Base-by-base conservation (phyloP, 2,113 vertebrate species). In the Nothocercus julius region DNA sequence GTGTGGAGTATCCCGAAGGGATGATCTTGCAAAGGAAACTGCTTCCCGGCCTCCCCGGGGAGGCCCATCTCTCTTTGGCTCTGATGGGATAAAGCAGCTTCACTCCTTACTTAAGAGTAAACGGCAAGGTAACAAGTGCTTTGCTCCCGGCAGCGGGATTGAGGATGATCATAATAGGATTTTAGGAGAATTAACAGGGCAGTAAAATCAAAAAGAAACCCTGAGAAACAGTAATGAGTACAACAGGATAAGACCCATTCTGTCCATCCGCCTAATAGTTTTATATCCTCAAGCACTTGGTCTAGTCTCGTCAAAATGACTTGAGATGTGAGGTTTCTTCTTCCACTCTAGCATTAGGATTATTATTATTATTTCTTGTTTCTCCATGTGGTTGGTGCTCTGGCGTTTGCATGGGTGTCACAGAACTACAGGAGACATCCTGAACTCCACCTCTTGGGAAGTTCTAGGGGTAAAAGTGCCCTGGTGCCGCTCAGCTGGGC, bases 141-240 rank as follows among this genome's bases (percentile, higher is more conserved):
- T 69, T 18, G 80, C 86, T 94, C 27, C 77, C 75, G 44, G 76
- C 83, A 88, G 90, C 64, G 68, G 90, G 85, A 92, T 94, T 95
- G 90, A 90, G 49, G n/a, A 67, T 66, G 88, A 89, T 94, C 93
- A 82, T 79, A 30, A 5, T 19, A 40, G 86, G 93, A 83, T 94
- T 95, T 89, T 32, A 75, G 38, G 34, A 79, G 88, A 84, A 80
- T 93, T 94, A 96, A 45, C 40, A 2, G 38, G 42, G 61, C 84
- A 74, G 70, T 66, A 84, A 85, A 93, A 93, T 82, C 27, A 76
- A 70, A 93, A 91, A 69, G 47, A 87, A 82, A 63, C 72, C 62
- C 63, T 94, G 59, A 75, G 74, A 95, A 96, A 38, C 36, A 36
- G 32, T 58, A 34, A 74, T 63, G 72, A 84, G 36, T 38, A 34